Evolutionary conservation across 1,140 invertebrate species (phyloP).

Genomic region (Leptestheria dahalacensis): DNA sequence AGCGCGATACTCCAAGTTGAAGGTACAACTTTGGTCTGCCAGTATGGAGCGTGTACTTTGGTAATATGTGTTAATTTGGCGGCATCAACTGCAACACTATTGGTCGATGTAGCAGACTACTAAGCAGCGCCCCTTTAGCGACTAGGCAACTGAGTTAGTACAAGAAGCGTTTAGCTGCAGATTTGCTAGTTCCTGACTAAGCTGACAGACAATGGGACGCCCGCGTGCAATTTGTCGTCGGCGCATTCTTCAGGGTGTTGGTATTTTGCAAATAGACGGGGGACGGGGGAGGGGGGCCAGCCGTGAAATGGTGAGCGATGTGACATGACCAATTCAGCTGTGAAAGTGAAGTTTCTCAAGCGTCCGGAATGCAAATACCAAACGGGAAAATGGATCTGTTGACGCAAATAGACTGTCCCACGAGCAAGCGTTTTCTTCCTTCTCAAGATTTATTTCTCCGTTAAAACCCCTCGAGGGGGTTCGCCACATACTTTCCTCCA

Average conservation of each 20-base stretch:
- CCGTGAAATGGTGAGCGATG: neutral
- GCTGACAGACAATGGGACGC: neutral
- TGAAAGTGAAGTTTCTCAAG: neutral
- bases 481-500: neutral
- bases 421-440: neutral
- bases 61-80: no score
- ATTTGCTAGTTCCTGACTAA: no score
- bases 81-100: no score
- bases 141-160: no score
- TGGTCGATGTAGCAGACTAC: no score
- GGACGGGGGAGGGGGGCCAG: no score
- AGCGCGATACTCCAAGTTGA: no score
- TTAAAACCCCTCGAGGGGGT: neutral
- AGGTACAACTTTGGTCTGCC: no score
- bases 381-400: neutral
- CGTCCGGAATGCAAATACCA: neutral
- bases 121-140: no score
- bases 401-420: neutral
- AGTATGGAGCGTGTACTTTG: no score
- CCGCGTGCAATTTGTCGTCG: neutral
- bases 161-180: no score
- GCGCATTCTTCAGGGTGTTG: neutral
- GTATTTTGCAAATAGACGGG: neutral
- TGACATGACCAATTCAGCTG: neutral
- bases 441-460: neutral